Evolutionary conservation across 2,797 vertebrate species (phyloP).

Genomic region (Labroides dimidiatus): DNA sequence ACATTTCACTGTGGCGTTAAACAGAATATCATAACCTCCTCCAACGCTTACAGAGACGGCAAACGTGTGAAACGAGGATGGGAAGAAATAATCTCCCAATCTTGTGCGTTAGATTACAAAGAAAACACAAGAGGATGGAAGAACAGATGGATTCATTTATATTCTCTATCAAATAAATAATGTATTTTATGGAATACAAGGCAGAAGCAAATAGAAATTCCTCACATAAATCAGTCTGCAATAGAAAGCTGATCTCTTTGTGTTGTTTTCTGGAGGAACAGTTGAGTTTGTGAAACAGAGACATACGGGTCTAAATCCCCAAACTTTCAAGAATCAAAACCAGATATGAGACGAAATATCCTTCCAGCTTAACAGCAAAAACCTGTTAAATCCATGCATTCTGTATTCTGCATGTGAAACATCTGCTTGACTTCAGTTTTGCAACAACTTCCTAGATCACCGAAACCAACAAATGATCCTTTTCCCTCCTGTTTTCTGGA

Average conservation of each 20-base stretch:
- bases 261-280: not conserved
- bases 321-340: too few species aligned
- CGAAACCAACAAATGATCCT: slow-evolving; percentile 18
- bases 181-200: not conserved
- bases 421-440: slow-evolving; percentile 17
- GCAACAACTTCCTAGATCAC: not conserved
- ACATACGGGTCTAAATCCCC: not conserved
- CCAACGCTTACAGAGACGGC: slow-evolving; percentile 27
- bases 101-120: slow-evolving; percentile 29
- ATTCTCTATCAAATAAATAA: not conserved
- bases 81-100: not conserved
- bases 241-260: not conserved
- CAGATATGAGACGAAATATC: too few species aligned
- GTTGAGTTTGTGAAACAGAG: slow-evolving; percentile 3
- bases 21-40: slow-evolving; percentile 43
- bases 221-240: not conserved
- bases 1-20: slow-evolving; percentile 45
- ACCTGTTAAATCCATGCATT: not conserved
- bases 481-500: slow-evolving; percentile 1
- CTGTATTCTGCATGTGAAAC: not conserved
- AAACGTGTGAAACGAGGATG: slow-evolving; percentile 45
- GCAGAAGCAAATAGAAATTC: not conserved
- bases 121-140: slow-evolving; percentile 5
- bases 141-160: not conserved
- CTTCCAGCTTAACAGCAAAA: too few species aligned